phyloP scores from a whole-genome alignment of 2,113 vertebrate species.

The Odontesthes bonariensis region DNA sequence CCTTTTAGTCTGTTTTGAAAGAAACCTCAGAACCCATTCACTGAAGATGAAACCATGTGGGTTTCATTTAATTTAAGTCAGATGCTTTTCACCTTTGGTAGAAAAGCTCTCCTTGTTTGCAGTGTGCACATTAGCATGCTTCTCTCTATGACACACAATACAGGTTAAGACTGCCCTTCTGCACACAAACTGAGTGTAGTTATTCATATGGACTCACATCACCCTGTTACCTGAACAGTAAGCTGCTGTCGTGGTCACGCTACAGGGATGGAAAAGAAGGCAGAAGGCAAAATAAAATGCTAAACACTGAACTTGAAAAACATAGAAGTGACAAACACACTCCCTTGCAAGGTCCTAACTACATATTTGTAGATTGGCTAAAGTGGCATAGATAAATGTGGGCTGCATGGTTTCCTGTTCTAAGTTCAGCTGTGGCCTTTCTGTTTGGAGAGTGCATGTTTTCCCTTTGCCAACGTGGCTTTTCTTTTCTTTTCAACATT shows the following conservation, averaged over 20 bases:
- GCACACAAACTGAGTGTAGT: conserved; percentile 1
- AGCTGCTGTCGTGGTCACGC: conserved; percentile 66
- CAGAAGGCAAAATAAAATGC: conserved; percentile 17
- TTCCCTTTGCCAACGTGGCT: too few species aligned
- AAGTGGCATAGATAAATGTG: too few species aligned
- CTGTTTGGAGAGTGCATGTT: too few species aligned
- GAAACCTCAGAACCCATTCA: background rate
- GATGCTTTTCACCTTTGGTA: conserved; percentile 9
- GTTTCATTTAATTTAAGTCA: conserved; percentile 17
- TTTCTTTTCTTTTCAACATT: too few species aligned
- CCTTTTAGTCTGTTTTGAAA: conserved; percentile 23
- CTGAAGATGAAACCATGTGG: background rate
- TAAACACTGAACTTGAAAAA: background rate
- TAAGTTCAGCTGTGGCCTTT: too few species aligned
- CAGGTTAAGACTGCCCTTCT: conserved; percentile 2
- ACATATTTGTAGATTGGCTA: too few species aligned
- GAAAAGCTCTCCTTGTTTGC: background rate
- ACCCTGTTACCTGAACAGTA: conserved; percentile 70
- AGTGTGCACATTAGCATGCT: background rate
- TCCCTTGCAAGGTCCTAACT: too few species aligned
- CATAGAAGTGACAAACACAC: background rate
- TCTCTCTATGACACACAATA: background rate
- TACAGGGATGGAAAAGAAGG: conserved; percentile 43
- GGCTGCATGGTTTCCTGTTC: too few species aligned
- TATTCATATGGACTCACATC: conserved; percentile 28